Percentiles rank a stretch among this genome's conserved stretches.
phyloP scores from a whole-genome alignment of 2,888 invertebrate species.

The Heteromurus nitidus region DNA sequence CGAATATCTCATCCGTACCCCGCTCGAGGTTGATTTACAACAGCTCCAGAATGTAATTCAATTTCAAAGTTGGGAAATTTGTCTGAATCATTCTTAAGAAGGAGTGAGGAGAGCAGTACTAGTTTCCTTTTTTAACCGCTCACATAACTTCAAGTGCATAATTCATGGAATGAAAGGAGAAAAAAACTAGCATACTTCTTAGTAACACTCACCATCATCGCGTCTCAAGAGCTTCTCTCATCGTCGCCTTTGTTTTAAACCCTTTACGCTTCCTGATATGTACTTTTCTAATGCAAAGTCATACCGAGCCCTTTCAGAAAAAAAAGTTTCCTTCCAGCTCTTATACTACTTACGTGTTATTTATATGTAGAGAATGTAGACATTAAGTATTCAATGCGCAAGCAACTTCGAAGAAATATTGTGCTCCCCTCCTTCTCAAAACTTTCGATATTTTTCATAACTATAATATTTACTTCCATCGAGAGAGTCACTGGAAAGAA shows the following conservation, averaged over 20 bases:
- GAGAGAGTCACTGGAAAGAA: conserved; percentile 32
- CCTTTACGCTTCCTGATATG: conserved; percentile 27
- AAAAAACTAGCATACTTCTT: conserved; percentile 46
- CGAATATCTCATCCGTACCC: conserved; percentile 5
- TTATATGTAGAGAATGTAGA: conserved; percentile 6
- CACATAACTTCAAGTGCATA: conserved; percentile 37
- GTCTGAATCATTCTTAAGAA: conserved; percentile 34
- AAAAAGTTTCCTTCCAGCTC: conserved; percentile 20
- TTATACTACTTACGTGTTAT: not conserved
- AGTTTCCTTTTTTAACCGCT: conserved; percentile 44
- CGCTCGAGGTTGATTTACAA: conserved; percentile 59
- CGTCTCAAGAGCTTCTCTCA: conserved; percentile 34
- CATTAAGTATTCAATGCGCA: conserved; percentile 31
- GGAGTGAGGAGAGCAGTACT: conserved; percentile 29
- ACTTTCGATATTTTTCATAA: conserved; percentile 57
- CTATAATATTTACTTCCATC: conserved; percentile 50
- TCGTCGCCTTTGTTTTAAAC: conserved; percentile 47
- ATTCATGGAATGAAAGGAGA: conserved; percentile 43
- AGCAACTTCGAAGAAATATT: conserved; percentile 23
- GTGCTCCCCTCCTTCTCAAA: conserved; percentile 25
- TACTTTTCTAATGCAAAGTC: not conserved
- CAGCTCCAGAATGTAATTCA: conserved; percentile 62
- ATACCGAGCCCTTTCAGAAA: conserved; percentile 27
- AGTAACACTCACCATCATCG: conserved; percentile 15
- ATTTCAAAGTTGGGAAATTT: conserved; percentile 62